A percentile compares a stretch with the other conserved stretches of the same genome.
These are phyloP conservation scores for Drosophila conformis DNA, from an alignment of 2,888 invertebrate genomes.

Conservation along the genomic window DNA sequence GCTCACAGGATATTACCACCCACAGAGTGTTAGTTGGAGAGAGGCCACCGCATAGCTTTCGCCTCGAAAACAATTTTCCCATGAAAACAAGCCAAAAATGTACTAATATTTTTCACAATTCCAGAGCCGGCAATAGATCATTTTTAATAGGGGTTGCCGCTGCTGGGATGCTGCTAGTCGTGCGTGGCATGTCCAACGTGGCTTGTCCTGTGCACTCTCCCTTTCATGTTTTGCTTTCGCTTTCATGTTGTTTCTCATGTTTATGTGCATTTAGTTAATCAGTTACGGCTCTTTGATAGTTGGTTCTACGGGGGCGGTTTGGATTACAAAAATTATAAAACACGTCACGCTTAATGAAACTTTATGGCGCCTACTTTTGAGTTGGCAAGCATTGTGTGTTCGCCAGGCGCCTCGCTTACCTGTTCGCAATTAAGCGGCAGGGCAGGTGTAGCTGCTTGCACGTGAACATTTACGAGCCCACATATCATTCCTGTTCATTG, in stretches of 20 bases:
- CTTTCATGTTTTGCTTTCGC: conserved; percentile 17
- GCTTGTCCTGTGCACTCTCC: conserved; percentile 13
- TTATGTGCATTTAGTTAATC: conserved; percentile 76
- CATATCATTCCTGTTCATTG: conserved; percentile 63
- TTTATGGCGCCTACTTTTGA: conserved; percentile 69
- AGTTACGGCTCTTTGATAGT: conserved; percentile 65
- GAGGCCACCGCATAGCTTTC: conserved; percentile 29
- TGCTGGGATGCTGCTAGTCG: conserved; percentile 59
- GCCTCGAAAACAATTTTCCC: conserved; percentile 52
- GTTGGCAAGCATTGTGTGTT: background rate
- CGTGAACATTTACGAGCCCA: conserved; percentile 59
- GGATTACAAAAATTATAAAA: conserved; percentile 58
- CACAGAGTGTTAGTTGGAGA: conserved; percentile 39
- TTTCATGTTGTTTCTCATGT: conserved; percentile 54
- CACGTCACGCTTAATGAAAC: conserved; percentile 81
- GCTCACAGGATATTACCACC: conserved; percentile 53
- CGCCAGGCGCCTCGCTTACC: conserved; percentile 21
- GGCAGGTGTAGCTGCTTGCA: conserved; percentile 63
- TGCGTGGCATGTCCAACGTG: conserved; percentile 29
- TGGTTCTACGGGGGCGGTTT: conserved; percentile 43
- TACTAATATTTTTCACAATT: conserved; percentile 50
- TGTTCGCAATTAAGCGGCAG: conserved; percentile 71
- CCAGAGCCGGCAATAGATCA: conserved; percentile 48
- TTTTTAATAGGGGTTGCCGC: conserved; percentile 54
- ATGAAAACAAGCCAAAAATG: conserved; percentile 55